Percentiles rank a stretch among this genome's conserved stretches.
Evolutionary conservation across 2,888 invertebrate species (phyloP).

Genomic region (Andrena minutula): DNA sequence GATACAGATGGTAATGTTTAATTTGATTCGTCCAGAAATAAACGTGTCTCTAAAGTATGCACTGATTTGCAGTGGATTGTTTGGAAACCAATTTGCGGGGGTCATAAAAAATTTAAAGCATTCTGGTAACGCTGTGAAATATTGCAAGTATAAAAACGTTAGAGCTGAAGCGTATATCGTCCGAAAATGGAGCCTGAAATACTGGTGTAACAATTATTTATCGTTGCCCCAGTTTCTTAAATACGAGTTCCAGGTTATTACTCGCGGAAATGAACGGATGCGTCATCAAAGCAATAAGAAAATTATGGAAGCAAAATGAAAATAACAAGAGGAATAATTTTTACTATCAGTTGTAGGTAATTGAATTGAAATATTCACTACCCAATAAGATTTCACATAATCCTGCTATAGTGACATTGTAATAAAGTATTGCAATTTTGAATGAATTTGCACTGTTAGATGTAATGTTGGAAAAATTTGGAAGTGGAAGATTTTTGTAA

Average conservation of each 20-base stretch:
- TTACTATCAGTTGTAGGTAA: too few species aligned
- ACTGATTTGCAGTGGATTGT: background rate
- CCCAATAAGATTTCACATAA: too few species aligned
- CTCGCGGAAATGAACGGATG: too few species aligned
- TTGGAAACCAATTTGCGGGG: background rate
- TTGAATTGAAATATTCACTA: too few species aligned
- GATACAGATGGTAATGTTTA: background rate
- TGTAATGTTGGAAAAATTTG: too few species aligned
- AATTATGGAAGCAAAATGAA: too few species aligned
- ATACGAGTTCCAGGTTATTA: background rate
- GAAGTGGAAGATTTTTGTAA: too few species aligned
- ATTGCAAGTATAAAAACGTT: background rate
- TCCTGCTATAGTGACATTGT: too few species aligned
- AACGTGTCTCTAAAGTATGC: background rate
- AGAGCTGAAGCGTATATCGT: background rate
- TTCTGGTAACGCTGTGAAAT: background rate
- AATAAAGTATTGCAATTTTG: too few species aligned
- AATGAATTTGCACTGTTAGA: too few species aligned
- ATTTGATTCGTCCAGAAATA: background rate
- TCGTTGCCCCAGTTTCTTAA: background rate
- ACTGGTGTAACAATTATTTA: background rate
- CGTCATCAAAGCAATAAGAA: too few species aligned
- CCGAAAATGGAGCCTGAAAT: background rate
- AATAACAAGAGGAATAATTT: too few species aligned
- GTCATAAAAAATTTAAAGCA: background rate